Percentiles rank a stretch among this genome's conserved stretches.
phyloP scores from a whole-genome alignment of 2,888 invertebrate genomes.

The Athrips mouffetella region DNA sequence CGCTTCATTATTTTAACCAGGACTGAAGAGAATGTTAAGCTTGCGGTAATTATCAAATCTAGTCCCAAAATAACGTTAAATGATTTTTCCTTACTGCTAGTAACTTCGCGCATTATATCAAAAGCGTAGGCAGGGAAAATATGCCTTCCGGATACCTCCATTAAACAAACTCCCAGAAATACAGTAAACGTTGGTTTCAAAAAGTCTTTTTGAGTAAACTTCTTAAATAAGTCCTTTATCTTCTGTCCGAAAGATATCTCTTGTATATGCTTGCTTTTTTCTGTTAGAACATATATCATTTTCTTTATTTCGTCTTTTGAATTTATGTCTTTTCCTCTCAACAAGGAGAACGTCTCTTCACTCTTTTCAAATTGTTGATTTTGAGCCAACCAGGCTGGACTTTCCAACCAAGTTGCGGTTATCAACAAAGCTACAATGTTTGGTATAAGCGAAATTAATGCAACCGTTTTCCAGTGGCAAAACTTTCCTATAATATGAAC shows the following conservation, averaged over 20 bases:
- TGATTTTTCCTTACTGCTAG: conserved; percentile 36
- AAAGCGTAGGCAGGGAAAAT: conserved; percentile 50
- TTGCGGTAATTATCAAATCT: conserved; percentile 44
- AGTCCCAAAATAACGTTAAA: conserved; percentile 47
- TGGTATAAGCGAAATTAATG: conserved; percentile 38
- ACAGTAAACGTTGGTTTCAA: conserved; percentile 44
- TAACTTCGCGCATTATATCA: conserved; percentile 47
- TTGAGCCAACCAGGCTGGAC: conserved; percentile 79
- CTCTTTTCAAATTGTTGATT: conserved; percentile 69
- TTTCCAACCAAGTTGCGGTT: conserved; percentile 74
- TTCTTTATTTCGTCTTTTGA: conserved; percentile 38
- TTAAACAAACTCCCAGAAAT: conserved; percentile 33
- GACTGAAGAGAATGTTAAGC: conserved; percentile 41
- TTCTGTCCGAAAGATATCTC: conserved; percentile 21
- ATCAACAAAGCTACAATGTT: conserved; percentile 35
- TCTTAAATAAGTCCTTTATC: conserved; percentile 31
- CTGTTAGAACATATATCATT: conserved; percentile 41
- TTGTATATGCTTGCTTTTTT: conserved; percentile 19
- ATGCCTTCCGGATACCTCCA: conserved; percentile 51
- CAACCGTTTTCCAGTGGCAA: conserved; percentile 42
- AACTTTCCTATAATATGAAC: conserved; percentile 40
- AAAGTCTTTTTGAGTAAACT: conserved; percentile 48
- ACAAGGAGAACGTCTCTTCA: conserved; percentile 65
- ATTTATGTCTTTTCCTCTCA: conserved; percentile 54
- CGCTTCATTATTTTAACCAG: conserved; percentile 47